Conservation (phyloP, 2,888 invertebrate genomes). For the Plagiodera versicolora region DNA sequence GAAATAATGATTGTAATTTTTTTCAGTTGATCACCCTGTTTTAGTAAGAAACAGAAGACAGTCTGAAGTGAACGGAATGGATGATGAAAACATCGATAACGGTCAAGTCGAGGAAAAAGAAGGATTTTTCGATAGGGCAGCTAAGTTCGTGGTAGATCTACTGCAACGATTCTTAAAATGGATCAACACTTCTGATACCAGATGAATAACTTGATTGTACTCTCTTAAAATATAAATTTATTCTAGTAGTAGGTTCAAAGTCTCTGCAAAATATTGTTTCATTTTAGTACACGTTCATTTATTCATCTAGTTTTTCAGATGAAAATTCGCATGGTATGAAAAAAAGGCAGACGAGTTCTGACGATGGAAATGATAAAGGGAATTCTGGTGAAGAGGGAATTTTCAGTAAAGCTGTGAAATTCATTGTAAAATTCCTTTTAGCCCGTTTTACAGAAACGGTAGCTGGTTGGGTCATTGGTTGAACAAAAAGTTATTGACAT, state of each 20-base stretch:
- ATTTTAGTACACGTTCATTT: background rate
- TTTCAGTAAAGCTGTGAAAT: conserved; percentile 18
- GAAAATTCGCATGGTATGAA: conserved; percentile 1
- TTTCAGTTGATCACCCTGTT: background rate
- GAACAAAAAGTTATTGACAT: too few species aligned
- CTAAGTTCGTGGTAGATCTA: conserved; percentile 53
- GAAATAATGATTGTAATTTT: background rate
- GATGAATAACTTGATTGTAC: background rate
- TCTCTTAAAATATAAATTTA: too few species aligned
- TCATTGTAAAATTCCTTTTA: conserved; percentile 15
- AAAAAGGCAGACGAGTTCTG: conserved; percentile 17
- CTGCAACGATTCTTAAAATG: conserved; percentile 55
- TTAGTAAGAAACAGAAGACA: conserved; percentile 25
- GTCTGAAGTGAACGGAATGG: conserved; percentile 27
- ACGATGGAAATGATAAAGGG: background rate
- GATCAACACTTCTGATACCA: conserved; percentile 50
- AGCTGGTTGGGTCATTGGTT: conserved; percentile 17
- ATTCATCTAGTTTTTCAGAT: background rate
- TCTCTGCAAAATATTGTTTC: conserved; percentile 20
- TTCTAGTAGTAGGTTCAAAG: too few species aligned
- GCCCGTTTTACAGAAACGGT: conserved; percentile 11
- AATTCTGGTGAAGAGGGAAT: conserved; percentile 3
- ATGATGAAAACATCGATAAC: conserved; percentile 25
- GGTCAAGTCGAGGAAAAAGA: conserved; percentile 27
- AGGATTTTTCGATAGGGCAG: conserved; percentile 54